phyloP scores from a whole-genome alignment of 2,113 vertebrate genomes.

The Saiga tatarica region DNA sequence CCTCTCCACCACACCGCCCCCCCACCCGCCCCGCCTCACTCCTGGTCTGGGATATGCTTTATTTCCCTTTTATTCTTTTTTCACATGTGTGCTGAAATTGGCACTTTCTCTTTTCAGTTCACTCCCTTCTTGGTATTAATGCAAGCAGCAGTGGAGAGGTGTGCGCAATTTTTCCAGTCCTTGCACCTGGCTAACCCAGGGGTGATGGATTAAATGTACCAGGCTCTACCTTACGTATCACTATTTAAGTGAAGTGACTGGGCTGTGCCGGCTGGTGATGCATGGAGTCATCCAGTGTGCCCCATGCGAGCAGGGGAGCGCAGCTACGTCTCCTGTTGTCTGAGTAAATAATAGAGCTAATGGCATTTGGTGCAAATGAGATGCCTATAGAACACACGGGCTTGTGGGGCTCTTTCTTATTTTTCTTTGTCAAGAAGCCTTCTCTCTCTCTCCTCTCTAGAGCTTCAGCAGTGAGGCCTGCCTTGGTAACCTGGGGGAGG shows the following conservation, averaged over 20 bases:
- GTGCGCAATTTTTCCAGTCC: constrained; percentile 60
- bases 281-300: constrained; percentile 2
- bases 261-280: constrained; percentile 41
- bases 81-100: constrained; percentile 70
- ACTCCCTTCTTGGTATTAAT: constrained; percentile 60
- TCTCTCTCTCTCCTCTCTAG: neutral
- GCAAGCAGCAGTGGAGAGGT: constrained; percentile 36
- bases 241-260: constrained; percentile 54
- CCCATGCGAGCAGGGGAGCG: neutral
- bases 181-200: neutral
- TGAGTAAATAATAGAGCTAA: constrained; percentile 72
- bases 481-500: neutral
- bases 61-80: constrained; percentile 53
- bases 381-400: constrained; percentile 17
- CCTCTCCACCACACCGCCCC: neutral
- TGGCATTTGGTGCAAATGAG: constrained; percentile 72
- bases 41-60: constrained; percentile 19
- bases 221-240: constrained; percentile 61
- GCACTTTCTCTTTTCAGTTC: constrained; percentile 70
- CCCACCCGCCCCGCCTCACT: too few relatives aligned
- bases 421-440: constrained; percentile 67
- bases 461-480: constrained; percentile 51
- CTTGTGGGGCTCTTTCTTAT: constrained; percentile 33
- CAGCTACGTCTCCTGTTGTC: constrained; percentile 40
- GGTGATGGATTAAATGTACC: constrained; percentile 63